Evolutionary conservation across 2,888 invertebrate genomes (phyloP).

Genomic region (Poecilobothrus nobilitatus): DNA sequence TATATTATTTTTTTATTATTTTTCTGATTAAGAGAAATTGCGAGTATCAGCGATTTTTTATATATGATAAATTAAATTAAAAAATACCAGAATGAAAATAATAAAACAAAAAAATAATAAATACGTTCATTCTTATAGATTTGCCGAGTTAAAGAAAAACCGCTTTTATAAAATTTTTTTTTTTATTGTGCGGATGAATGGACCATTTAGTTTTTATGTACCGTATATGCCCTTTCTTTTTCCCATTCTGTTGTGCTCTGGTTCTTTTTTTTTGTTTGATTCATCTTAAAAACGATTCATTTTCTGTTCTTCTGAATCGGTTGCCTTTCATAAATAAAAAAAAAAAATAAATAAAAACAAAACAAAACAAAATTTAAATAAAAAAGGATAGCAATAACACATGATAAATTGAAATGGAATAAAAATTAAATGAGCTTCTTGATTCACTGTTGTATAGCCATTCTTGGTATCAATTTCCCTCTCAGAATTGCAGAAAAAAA

Average conservation of each 20-base stretch:
- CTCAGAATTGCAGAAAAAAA: too few relatives aligned
- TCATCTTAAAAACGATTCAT: too few relatives aligned
- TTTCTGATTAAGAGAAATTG: not conserved
- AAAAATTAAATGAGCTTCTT: not conserved
- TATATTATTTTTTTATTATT: not conserved
- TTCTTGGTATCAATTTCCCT: too few relatives aligned
- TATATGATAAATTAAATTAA: not conserved
- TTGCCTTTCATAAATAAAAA: too few relatives aligned
- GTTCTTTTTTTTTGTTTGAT: too few relatives aligned
- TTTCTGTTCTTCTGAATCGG: too few relatives aligned
- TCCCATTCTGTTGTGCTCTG: too few relatives aligned
- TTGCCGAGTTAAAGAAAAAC: not conserved
- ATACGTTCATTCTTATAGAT: not conserved
- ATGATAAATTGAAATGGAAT: not conserved
- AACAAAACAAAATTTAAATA: too few relatives aligned
- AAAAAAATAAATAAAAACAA: too few relatives aligned
- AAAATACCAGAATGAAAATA: not conserved
- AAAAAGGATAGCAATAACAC: too few relatives aligned
- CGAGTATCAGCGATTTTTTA: not conserved
- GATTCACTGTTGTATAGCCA: not conserved
- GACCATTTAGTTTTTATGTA: slow-evolving; percentile 4
- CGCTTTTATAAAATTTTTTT: not conserved
- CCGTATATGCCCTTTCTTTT: not conserved
- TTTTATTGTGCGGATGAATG: not conserved
- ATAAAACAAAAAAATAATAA: not conserved